phyloP scores from a whole-genome alignment of 2,888 invertebrate species.

The Lepetodrilus schrolli region DNA sequence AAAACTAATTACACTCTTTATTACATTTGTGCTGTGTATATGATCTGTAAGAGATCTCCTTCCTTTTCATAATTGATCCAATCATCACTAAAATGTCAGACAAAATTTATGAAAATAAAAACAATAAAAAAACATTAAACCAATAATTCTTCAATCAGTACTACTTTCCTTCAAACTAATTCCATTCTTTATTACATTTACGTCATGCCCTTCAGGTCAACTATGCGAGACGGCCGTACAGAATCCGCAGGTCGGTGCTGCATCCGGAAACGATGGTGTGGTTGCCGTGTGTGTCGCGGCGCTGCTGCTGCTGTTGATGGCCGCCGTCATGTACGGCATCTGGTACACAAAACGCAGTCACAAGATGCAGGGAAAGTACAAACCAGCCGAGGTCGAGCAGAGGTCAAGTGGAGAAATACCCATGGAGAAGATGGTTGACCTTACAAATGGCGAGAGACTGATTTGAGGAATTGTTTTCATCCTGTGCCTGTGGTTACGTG shows the following conservation, averaged over 20 bases:
- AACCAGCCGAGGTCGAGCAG: conserved; percentile 59
- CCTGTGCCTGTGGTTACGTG: too few species aligned
- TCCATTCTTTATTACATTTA: too few species aligned
- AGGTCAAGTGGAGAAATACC: conserved; percentile 47
- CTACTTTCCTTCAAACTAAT: too few species aligned
- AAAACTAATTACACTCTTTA: too few species aligned
- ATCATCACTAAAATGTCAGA: too few species aligned
- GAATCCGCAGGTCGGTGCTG: not conserved
- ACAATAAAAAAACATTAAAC: too few species aligned
- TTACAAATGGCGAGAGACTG: conserved; percentile 46
- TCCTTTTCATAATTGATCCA: too few species aligned
- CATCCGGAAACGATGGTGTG: conserved; percentile 29
- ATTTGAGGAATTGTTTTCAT: too few species aligned
- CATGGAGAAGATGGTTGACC: conserved; percentile 51
- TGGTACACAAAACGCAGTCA: conserved; percentile 54
- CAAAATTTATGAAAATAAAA: too few species aligned
- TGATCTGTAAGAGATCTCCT: too few species aligned
- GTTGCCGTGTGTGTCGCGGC: conserved; percentile 50
- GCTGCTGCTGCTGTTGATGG: conserved; percentile 44
- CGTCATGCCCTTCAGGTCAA: conserved; percentile 39
- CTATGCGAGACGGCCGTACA: conserved; percentile 39
- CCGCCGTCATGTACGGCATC: conserved; percentile 42
- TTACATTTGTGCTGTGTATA: too few species aligned
- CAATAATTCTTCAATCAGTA: too few species aligned
- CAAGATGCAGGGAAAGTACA: conserved; percentile 60